Evolutionary conservation across 1,140 invertebrate species (phyloP).

Genomic region (Cydia amplana): DNA sequence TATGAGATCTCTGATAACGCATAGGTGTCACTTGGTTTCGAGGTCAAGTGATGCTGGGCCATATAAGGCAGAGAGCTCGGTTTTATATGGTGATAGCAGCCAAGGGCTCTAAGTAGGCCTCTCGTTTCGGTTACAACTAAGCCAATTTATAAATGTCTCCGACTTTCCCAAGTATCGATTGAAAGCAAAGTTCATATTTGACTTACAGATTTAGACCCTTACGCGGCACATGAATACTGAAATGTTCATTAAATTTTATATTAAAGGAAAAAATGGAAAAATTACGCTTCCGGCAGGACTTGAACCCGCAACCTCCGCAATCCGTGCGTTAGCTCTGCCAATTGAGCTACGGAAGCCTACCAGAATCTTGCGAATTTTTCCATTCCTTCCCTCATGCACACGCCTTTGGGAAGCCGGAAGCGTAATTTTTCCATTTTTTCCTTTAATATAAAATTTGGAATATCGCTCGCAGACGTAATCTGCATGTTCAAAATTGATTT

Average conservation of each 20-base stretch:
- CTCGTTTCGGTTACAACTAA: slow-evolving; percentile 52
- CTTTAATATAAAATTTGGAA: no score
- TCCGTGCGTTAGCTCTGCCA: no score
- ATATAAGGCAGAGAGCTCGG: background rate
- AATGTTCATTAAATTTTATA: slow-evolving; percentile 10
- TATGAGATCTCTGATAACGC: background rate
- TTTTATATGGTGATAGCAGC: slow-evolving; percentile 28
- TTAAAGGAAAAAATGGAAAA: no score
- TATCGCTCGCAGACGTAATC: no score
- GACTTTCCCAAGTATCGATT: slow-evolving; percentile 49
- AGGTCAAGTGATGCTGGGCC: background rate
- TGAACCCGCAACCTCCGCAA: no score
- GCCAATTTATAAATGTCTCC: slow-evolving; percentile 61
- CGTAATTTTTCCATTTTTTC: no score
- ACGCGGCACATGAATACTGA: slow-evolving; percentile 9
- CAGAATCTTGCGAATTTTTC: no score
- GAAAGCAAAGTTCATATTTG: slow-evolving; percentile 40
- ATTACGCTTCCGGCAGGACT: no score
- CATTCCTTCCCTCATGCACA: no score
- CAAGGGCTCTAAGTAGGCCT: slow-evolving; percentile 13
- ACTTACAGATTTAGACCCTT: slow-evolving; percentile 9
- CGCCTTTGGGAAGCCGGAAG: no score
- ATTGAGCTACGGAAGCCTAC: no score
- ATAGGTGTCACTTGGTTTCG: background rate
- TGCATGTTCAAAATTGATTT: no score